Base-by-base conservation (phyloP, 30 jellyfish, hydroid and myxozoan species). In the Pelagia noctiluca region DNA sequence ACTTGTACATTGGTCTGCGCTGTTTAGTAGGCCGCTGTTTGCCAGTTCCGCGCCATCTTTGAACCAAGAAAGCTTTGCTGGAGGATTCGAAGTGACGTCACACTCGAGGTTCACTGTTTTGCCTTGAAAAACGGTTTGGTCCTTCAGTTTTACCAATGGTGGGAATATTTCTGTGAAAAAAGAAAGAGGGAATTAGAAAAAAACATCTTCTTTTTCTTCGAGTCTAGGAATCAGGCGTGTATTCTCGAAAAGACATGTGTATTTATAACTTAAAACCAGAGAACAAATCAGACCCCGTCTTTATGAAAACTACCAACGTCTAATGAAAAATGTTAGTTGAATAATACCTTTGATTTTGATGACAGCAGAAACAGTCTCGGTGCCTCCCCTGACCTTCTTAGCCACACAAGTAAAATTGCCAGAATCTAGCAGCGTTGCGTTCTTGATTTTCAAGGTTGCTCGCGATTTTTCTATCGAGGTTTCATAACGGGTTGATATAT, bases 361-460 rank as follows among this genome's bases (percentile, higher is more conserved):
- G 29, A 34, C 24, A 0, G 68, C 63, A 1, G 65, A 19, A 5
- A 74, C 80, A 2, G 32, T 53, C 28, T 34, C 38, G 10, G n/a
- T 69, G 19, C 54, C 84, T 18, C 88, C 93, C 21, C 96, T 57
- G 2, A 85, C 63, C 28, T 42, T 89, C 3, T 71, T 49, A 34
- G 90, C 98, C 46, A 78, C 71, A 63, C 98, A 93, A 12, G 91
- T 52, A 71, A 86, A 93, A 32, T 57, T 66, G 19, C 98, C 98
- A 42, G 97, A 57, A 68, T 93, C 93, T 0, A 46, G 50, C 21
- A 86, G 62, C 11, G 78, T 74, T 26, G 90, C 80, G 29, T 26
- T 77, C 2, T 30, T 36, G 12, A 87, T 33, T 0, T 36, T 68
- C 28, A 93, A 62, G 10, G 65, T 84, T 2, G 89, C 25, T 37